Evolutionary conservation across 2,113 vertebrate species (phyloP).

Genomic region (Polypterus senegalus): DNA sequence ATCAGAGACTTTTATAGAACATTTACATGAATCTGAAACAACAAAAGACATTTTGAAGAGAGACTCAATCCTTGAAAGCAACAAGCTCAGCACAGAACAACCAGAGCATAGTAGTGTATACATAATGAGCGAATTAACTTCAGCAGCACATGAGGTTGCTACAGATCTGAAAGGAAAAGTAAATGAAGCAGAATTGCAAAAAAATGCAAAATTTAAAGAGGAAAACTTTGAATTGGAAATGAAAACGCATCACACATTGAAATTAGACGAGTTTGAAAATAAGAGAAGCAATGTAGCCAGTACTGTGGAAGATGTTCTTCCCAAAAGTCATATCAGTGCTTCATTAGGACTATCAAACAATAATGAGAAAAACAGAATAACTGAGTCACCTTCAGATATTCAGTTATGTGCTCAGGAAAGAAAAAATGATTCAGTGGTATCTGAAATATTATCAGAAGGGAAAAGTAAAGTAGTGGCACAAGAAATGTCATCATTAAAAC

Average conservation of each 20-base stretch:
- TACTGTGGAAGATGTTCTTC: background rate
- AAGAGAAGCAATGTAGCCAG: background rate
- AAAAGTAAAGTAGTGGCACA: too few relatives aligned
- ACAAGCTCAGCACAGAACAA: background rate
- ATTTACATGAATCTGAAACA: background rate
- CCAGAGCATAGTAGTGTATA: background rate
- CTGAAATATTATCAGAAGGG: too few relatives aligned
- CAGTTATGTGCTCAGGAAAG: too few relatives aligned
- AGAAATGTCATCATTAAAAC: too few relatives aligned
- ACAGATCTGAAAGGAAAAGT: background rate
- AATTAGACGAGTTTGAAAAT: background rate
- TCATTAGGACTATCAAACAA: too few relatives aligned
- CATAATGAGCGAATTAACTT: background rate
- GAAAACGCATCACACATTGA: background rate
- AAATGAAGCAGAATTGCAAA: background rate
- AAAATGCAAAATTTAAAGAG: background rate
- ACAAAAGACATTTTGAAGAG: background rate
- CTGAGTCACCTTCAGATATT: too few relatives aligned
- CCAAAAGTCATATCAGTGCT: background rate
- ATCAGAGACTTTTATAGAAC: slow-evolving; percentile 12
- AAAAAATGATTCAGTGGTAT: too few relatives aligned
- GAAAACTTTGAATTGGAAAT: background rate
- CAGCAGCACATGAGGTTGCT: background rate
- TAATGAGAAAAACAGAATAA: too few relatives aligned
- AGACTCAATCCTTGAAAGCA: background rate